Evolutionary conservation across 2,113 vertebrate species (phyloP), one percentile per base, ranked within the genome.

Genomic region (Orycteropus afer): DNA sequence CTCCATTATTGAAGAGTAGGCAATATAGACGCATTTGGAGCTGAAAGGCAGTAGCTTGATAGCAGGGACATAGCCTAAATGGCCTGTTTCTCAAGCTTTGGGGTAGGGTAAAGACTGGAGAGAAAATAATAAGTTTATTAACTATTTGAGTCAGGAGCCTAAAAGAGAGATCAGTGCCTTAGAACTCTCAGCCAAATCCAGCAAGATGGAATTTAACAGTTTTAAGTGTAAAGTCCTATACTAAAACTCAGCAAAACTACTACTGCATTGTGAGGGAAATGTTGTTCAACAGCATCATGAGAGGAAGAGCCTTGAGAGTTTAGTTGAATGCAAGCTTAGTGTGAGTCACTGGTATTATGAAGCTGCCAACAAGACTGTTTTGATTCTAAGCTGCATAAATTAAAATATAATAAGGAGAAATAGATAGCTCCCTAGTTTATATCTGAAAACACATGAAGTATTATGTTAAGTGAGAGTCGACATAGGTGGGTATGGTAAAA

Each of bases 341-440:
- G 27, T 96, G 93, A 96, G 78, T 96, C 95, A 96, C 49, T 82
- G 40, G 78, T 29, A 5, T 63, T 59, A 8, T 15, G 47, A 77
- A 61, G 20, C 84, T 93, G 55, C 77, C 76, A 83, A 85, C 53
- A 86, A 55, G 49, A 76, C 49, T 57, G 45, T 51, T 93, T 84
- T 90, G 69, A 87, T 91, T 63, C 42, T 40, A 37, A 77, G 18
- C 47, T 90, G 81, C 71, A 78, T 67, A 51, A 34, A 49, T 73
- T 92, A 77, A 92, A 96, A 78, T 76, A 42, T 20, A 49, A 85
- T 32, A 47, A 37, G 40, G 71, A 83, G 83, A 95, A 83, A 53
- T 27, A 83, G 76, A 79, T 17, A 77, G 45, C 37, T 59, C 3
- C 40, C 18, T 82, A 10, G 11, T 82, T 25, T 42, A 67, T 1